These are phyloP conservation scores for Dyspetes luteomarginatus DNA, from an alignment of 2,888 invertebrate genomes.

Conservation along the genomic window DNA sequence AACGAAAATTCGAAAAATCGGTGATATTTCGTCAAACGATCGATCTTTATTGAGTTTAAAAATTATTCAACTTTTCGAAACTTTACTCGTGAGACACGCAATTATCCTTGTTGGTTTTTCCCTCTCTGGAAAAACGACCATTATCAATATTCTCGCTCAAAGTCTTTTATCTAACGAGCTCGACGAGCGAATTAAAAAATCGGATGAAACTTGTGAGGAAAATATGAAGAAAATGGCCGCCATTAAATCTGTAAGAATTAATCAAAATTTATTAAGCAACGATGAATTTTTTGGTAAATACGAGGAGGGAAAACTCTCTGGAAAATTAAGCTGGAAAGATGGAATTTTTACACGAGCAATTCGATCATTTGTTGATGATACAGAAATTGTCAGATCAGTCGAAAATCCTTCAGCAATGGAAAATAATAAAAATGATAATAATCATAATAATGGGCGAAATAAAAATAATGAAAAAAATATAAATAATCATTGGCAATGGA, in stretches of 20 bases:
- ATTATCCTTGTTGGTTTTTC: slow-evolving; percentile 85
- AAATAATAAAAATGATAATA: too few species aligned
- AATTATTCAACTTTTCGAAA: slow-evolving; percentile 86
- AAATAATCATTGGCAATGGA: slow-evolving; percentile 85
- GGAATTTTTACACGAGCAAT: slow-evolving; percentile 84
- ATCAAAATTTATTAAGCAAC: slow-evolving; percentile 86
- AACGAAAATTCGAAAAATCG: slow-evolving; percentile 71
- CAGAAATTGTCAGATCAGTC: too few species aligned
- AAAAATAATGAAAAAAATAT: slow-evolving; percentile 54
- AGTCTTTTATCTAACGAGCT: slow-evolving; percentile 81
- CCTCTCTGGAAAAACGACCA: slow-evolving; percentile 85
- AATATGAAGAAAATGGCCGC: slow-evolving; percentile 66
- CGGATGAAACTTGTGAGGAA: neutral
- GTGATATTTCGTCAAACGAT: slow-evolving; percentile 70
- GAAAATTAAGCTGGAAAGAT: slow-evolving; percentile 83
- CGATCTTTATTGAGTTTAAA: slow-evolving; percentile 83
- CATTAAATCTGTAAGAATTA: slow-evolving; percentile 84
- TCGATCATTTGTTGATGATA: slow-evolving; percentile 81
- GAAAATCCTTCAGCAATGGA: too few species aligned
- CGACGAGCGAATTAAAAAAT: slow-evolving; percentile 69
- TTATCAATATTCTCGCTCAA: slow-evolving; percentile 83
- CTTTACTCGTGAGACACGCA: slow-evolving; percentile 85
- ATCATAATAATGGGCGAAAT: too few species aligned
- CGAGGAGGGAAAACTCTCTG: slow-evolving; percentile 81
- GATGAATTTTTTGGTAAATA: slow-evolving; percentile 86